phyloP scores from a whole-genome alignment of 2,888 invertebrate genomes.

The Tanypteryx hageni region DNA sequence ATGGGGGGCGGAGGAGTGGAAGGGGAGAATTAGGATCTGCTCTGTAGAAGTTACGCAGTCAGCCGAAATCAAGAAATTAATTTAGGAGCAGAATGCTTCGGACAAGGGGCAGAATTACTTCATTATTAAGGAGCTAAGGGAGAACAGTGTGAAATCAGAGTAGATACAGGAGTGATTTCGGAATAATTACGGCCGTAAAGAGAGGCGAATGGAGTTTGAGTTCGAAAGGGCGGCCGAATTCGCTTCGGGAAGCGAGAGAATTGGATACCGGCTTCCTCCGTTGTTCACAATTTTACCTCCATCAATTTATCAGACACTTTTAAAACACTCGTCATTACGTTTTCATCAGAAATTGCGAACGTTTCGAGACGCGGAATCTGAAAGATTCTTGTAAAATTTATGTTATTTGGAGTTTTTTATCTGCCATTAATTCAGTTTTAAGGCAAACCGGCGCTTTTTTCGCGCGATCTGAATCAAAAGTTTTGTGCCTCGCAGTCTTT shows the following conservation, averaged over 20 bases:
- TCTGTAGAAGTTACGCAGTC: conserved; percentile 54
- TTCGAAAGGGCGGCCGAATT: conserved; percentile 29
- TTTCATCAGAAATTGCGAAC: conserved; percentile 19
- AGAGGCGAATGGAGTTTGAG: conserved; percentile 33
- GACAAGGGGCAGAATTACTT: conserved; percentile 64
- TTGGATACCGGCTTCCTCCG: conserved; percentile 18
- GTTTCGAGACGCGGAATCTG: background rate
- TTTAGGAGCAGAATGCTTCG: conserved; percentile 58
- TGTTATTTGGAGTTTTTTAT: background rate
- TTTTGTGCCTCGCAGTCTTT: background rate
- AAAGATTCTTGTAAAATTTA: background rate
- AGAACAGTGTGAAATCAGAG: conserved; percentile 52
- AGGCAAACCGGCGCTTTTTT: background rate
- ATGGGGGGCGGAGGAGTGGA: conserved; percentile 4
- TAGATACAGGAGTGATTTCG: conserved; percentile 58
- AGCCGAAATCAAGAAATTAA: conserved; percentile 56
- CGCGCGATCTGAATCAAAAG: background rate
- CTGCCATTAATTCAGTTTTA: background rate
- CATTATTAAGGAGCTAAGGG: conserved; percentile 64
- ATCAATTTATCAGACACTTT: conserved; percentile 41
- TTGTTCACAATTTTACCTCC: conserved; percentile 52
- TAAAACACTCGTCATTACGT: conserved; percentile 23
- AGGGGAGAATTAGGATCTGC: background rate
- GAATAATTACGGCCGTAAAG: conserved; percentile 64
- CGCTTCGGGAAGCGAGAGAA: background rate